A percentile compares a stretch with the other conserved stretches of the same genome.
These are phyloP conservation scores for Lampris incognitus DNA, from an alignment of 2,113 vertebrate genomes.

Conservation along the genomic window DNA sequence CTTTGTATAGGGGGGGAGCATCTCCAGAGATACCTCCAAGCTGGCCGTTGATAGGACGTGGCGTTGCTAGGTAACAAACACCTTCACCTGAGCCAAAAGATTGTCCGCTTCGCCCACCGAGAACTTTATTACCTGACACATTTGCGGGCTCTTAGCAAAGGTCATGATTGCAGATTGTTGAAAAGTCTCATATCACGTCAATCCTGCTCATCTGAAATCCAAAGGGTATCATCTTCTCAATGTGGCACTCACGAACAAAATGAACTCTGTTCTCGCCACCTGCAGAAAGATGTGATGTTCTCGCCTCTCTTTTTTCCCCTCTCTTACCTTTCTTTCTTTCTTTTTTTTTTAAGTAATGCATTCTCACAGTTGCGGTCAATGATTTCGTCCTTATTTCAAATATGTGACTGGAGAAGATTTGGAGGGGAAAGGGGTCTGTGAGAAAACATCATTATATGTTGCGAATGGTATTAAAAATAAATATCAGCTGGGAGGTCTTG, in stretches of 20 bases:
- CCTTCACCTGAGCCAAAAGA: constrained; percentile 69
- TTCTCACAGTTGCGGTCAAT: neutral
- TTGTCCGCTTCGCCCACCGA: constrained; percentile 57
- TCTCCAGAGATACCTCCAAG: constrained; percentile 78
- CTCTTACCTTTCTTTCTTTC: constrained; percentile 1
- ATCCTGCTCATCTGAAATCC: constrained; percentile 63
- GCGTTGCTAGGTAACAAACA: constrained; percentile 74
- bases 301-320: neutral
- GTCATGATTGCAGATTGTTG: constrained; percentile 78
- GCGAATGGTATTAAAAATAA: no score
- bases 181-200: constrained; percentile 77
- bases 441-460: no score
- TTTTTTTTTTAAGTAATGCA: constrained; percentile 12
- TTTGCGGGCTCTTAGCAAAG: constrained; percentile 63
- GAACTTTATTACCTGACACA: constrained; percentile 50
- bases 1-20: constrained; percentile 73
- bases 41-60: constrained; percentile 65
- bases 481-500: no score
- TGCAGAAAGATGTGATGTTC: constrained; percentile 64
- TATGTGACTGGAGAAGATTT: neutral
- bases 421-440: no score
- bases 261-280: constrained; percentile 51
- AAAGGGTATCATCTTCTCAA: constrained; percentile 63
- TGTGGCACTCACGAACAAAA: constrained; percentile 53
- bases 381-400: constrained; percentile 17